A percentile compares a stretch with the other conserved stretches of the same genome.
Evolutionary conservation across 2,888 invertebrate species (phyloP).

Genomic region (Marronus borbonicus): DNA sequence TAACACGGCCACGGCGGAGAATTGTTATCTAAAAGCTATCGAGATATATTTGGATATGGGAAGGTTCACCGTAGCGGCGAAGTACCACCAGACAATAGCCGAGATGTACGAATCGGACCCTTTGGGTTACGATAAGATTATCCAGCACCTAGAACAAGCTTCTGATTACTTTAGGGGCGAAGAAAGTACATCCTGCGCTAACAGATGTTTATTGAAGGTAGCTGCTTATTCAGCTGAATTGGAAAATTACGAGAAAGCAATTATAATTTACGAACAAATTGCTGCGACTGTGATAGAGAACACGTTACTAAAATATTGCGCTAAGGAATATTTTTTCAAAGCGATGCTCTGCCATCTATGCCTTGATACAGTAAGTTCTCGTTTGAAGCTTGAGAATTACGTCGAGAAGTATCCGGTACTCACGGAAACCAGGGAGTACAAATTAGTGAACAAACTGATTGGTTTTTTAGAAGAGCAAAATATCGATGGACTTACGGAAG

Average conservation of each 20-base stretch:
- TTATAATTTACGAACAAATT: slow-evolving; percentile 95
- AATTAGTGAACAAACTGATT: slow-evolving; percentile 85
- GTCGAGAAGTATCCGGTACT: slow-evolving; percentile 93
- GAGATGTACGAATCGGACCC: slow-evolving; percentile 95
- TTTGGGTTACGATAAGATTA: slow-evolving; percentile 87
- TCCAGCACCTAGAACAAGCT: slow-evolving; percentile 95
- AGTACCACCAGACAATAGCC: slow-evolving; percentile 95
- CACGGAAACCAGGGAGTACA: slow-evolving; percentile 92
- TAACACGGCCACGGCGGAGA: slow-evolving; percentile 87
- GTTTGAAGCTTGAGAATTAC: slow-evolving; percentile 92
- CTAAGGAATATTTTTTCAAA: slow-evolving; percentile 95
- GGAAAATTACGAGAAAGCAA: slow-evolving; percentile 95
- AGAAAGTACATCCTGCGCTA: slow-evolving; percentile 95
- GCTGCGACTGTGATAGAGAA: slow-evolving; percentile 92
- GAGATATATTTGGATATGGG: slow-evolving; percentile 99
- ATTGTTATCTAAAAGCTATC: slow-evolving; percentile 90
- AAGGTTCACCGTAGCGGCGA: slow-evolving; percentile 95
- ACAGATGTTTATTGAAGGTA: slow-evolving; percentile 96
- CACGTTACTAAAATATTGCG: slow-evolving; percentile 94
- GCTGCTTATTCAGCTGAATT: slow-evolving; percentile 95
- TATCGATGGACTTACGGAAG: slow-evolving; percentile 92
- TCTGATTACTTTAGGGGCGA: slow-evolving; percentile 96
- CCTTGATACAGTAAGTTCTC: slow-evolving; percentile 87
- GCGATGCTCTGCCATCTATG: slow-evolving; percentile 96
- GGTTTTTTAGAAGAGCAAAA: slow-evolving; percentile 93